A percentile compares a stretch with the other conserved stretches of the same genome.
These are phyloP conservation scores for Struthidea cinerea DNA, from an alignment of 2,113 vertebrate species.

Conservation along the genomic window DNA sequence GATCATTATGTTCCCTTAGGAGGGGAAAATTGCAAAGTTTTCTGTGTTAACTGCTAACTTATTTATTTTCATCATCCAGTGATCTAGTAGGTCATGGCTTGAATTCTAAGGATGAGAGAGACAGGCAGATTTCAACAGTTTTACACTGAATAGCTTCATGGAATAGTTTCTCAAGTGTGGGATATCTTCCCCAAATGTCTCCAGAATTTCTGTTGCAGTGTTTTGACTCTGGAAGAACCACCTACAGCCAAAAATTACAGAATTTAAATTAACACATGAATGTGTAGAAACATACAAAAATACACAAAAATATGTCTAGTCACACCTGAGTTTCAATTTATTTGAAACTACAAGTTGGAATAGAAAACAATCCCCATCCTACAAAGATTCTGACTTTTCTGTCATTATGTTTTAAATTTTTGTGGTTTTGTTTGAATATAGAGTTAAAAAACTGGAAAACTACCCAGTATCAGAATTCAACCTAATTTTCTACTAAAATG, in stretches of 20 bases:
- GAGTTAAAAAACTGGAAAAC: slow-evolving; percentile 6
- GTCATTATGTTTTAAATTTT: background rate
- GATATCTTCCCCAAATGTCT: background rate
- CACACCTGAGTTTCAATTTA: background rate
- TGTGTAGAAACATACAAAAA: background rate
- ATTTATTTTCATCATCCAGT: background rate
- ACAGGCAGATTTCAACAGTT: background rate
- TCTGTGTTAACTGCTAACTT: background rate
- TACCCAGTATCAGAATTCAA: background rate
- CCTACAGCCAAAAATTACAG: background rate
- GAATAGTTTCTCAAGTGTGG: background rate
- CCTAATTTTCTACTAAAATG: background rate
- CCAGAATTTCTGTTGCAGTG: background rate
- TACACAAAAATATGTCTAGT: background rate
- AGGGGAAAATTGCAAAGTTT: background rate
- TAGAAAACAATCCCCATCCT: background rate
- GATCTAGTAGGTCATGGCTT: background rate
- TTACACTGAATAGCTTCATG: background rate
- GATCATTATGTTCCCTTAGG: background rate
- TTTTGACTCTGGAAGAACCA: background rate
- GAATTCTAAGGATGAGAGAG: background rate
- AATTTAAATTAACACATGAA: background rate
- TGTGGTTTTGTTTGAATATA: background rate
- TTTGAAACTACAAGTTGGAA: background rate
- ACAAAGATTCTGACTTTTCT: slow-evolving; percentile 30